phyloP scores from a whole-genome alignment of 2,888 invertebrate genomes.

The Beris chalybata region DNA sequence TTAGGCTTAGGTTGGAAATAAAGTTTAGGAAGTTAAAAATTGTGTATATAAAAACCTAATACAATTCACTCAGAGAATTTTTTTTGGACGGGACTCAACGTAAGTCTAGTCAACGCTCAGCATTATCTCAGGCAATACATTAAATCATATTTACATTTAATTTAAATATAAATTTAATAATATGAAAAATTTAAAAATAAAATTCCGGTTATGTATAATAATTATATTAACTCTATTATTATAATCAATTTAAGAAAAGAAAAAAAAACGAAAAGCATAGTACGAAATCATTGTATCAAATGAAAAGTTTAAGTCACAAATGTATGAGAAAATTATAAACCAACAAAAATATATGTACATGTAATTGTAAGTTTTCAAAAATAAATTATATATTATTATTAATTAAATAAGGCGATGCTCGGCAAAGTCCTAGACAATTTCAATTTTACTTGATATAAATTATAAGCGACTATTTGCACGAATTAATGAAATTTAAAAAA shows the following conservation, averaged over 20 bases:
- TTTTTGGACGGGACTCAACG: constrained; percentile 20
- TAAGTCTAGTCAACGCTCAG: background rate
- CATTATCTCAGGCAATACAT: constrained; percentile 21
- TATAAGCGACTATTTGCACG: background rate
- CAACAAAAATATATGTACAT: constrained; percentile 5
- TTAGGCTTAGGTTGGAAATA: constrained; percentile 64
- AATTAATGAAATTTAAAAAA: background rate
- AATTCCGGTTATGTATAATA: background rate
- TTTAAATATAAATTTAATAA: background rate
- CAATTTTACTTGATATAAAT: constrained; percentile 3
- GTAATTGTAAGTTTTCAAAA: background rate
- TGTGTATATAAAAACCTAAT: constrained; percentile 26
- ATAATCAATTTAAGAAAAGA: background rate
- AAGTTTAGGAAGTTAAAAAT: constrained; percentile 65
- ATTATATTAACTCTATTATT: background rate
- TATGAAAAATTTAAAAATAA: background rate
- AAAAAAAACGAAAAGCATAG: background rate
- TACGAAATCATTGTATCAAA: background rate
- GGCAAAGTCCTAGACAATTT: background rate
- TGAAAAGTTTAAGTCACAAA: background rate
- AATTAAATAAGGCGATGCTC: background rate
- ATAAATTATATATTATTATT: background rate
- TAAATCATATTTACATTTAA: background rate
- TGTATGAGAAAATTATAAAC: background rate
- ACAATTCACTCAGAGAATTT: constrained; percentile 14